Conservation (phyloP, 2,113 vertebrate species). For the Onychorhynchus coronatus region DNA sequence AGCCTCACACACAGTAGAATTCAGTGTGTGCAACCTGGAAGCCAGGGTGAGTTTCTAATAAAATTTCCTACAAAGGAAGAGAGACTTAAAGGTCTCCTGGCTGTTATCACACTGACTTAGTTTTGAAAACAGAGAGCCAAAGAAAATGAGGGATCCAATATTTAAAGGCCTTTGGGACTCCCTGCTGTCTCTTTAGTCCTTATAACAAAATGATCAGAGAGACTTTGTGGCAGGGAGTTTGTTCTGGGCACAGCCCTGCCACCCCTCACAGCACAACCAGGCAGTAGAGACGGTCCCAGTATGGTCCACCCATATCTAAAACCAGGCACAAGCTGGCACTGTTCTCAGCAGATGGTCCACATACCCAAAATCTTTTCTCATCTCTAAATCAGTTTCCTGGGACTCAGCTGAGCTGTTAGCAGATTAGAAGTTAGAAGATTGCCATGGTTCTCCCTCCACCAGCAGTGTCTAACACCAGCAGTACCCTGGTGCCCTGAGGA, state of each 20-base stretch:
- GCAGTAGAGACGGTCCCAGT: background rate
- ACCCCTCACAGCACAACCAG: background rate
- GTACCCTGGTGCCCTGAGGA: background rate
- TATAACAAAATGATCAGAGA: background rate
- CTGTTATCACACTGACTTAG: background rate
- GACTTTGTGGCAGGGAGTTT: background rate
- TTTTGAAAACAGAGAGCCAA: background rate
- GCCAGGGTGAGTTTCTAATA: background rate
- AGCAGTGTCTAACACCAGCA: rapidly evolving
- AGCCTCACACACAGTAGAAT: background rate
- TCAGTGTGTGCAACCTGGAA: background rate
- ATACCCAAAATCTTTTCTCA: background rate
- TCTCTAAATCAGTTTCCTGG: background rate
- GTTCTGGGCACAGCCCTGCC: background rate
- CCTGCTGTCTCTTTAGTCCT: background rate
- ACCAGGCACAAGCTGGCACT: background rate
- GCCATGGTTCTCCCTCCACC: background rate
- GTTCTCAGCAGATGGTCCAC: background rate
- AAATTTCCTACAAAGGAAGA: background rate
- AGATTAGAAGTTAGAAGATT: too few relatives aligned
- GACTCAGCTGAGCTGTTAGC: background rate
- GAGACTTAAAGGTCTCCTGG: background rate
- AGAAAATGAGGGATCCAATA: background rate
- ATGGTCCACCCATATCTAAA: background rate
- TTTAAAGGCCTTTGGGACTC: background rate